A percentile compares a stretch with the other conserved stretches of the same genome.
Conservation (phyloP, 2,888 invertebrate species). For the Heliconius hortense region DNA sequence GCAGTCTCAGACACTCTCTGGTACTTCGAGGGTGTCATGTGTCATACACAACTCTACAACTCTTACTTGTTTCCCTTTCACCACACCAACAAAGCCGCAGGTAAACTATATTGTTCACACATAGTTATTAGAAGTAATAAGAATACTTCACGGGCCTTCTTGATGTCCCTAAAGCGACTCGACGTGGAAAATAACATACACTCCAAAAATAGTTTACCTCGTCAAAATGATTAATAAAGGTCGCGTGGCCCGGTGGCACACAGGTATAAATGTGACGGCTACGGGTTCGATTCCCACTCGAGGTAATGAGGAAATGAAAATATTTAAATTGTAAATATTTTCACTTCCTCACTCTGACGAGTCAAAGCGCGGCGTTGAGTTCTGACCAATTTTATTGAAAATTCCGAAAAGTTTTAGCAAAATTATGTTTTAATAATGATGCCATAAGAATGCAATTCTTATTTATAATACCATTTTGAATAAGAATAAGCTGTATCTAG, state of each 20-base stretch:
- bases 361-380: no score
- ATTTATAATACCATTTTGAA: slow-evolving; percentile 22
- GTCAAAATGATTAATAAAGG: background rate
- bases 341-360: background rate
- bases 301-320: no score
- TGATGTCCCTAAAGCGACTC: background rate
- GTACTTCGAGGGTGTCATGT: no score
- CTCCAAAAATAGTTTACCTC: background rate
- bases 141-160: background rate
- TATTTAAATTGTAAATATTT: background rate
- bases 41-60: background rate
- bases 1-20: no score
- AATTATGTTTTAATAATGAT: slow-evolving; percentile 6
- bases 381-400: background rate
- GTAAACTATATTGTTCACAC: background rate
- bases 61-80: background rate
- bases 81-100: background rate
- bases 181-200: background rate
- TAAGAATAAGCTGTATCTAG: slow-evolving; percentile 16
- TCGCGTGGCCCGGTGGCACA: no score
- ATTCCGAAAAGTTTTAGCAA: background rate
- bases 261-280: no score
- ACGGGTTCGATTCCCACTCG: no score
- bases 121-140: background rate
- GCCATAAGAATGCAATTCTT: slow-evolving; percentile 18